These are phyloP conservation scores for Tragulus kanchil DNA, from an alignment of 2,113 vertebrate genomes.

Conservation along the genomic window DNA sequence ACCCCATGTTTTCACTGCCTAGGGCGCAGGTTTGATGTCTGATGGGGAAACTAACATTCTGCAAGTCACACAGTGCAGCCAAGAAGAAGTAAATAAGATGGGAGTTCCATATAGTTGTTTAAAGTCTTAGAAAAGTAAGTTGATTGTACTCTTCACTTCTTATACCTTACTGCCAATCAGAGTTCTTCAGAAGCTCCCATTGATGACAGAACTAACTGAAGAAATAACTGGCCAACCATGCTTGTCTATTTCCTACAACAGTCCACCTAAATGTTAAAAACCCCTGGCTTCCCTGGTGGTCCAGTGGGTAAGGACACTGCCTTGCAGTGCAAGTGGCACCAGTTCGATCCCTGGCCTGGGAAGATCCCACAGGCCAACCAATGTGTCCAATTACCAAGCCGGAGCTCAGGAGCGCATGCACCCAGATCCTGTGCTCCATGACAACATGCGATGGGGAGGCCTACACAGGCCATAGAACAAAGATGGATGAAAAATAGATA, in stretches of 20 bases:
- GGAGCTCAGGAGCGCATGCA: too few relatives aligned
- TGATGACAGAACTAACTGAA: conserved; percentile 39
- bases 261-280: neutral
- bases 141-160: neutral
- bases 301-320: too few relatives aligned
- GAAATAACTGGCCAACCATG: conserved; percentile 13
- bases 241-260: conserved; percentile 39
- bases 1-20: neutral
- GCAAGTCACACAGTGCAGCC: neutral
- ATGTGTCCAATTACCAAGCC: too few relatives aligned
- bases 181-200: neutral
- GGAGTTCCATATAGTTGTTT: conserved; percentile 10
- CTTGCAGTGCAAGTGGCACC: too few relatives aligned
- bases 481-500: too few relatives aligned
- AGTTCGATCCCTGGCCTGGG: too few relatives aligned
- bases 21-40: neutral
- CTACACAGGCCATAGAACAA: too few relatives aligned
- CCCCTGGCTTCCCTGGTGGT: too few relatives aligned
- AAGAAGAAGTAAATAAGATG: neutral
- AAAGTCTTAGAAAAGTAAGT: conserved; percentile 37
- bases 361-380: too few relatives aligned
- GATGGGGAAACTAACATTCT: neutral
- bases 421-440: too few relatives aligned
- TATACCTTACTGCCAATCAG: neutral
- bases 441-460: too few relatives aligned